Percentiles rank a stretch among this genome's conserved stretches.
These are phyloP conservation scores for Melinopterus prodromus DNA, from an alignment of 2,888 invertebrate species.

Conservation along the genomic window DNA sequence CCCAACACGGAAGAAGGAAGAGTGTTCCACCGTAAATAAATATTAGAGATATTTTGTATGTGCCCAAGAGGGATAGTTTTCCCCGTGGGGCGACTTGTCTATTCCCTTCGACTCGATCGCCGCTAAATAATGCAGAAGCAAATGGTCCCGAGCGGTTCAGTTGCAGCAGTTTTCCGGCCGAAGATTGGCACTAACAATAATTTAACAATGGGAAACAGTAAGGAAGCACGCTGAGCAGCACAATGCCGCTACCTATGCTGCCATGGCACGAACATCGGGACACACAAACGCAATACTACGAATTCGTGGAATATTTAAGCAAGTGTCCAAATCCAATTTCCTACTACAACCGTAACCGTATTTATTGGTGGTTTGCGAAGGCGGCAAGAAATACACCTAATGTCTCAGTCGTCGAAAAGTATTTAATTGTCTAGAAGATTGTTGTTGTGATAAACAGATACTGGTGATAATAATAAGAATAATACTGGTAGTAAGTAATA, in stretches of 20 bases:
- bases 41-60: not conserved
- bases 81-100: not conserved
- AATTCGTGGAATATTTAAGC: not conserved
- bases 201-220: not conserved
- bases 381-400: not conserved
- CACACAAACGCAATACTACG: not conserved
- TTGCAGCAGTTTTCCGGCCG: not conserved
- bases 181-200: conserved; percentile 4
- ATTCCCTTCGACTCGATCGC: not conserved
- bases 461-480: too few relatives aligned
- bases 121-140: not conserved
- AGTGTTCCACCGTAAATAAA: not conserved
- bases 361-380: not conserved
- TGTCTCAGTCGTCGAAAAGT: not conserved
- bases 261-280: not conserved
- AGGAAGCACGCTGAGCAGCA: not conserved
- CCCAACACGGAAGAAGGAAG: not conserved
- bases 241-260: not conserved
- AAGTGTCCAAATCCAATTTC: not conserved
- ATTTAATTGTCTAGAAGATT: too few relatives aligned
- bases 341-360: not conserved
- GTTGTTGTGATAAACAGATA: too few relatives aligned
- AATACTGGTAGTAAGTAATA: too few relatives aligned
- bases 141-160: not conserved
- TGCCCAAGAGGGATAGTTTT: not conserved